A percentile compares a stretch with the other conserved stretches of the same genome.
Conservation (phyloP, 2,797 vertebrate species). For the Prionace glauca region DNA sequence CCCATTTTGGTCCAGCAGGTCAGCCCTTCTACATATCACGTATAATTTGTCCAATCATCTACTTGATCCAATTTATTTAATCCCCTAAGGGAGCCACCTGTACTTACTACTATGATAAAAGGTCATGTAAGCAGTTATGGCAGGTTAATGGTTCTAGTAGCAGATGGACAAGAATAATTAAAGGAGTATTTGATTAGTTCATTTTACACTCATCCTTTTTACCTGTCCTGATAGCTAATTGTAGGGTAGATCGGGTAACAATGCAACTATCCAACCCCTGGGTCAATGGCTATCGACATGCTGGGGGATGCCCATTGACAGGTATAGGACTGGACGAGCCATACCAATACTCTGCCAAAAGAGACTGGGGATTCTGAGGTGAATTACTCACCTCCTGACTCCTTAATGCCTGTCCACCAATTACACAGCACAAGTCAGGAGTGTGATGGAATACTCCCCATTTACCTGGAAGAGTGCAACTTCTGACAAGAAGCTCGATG, state of each 20-base stretch:
- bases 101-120: not conserved
- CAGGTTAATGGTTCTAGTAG: not conserved
- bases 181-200: not conserved
- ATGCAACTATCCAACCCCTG: not conserved
- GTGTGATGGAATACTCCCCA: too few species aligned
- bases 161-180: not conserved
- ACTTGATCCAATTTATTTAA: not conserved
- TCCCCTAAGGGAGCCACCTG: not conserved
- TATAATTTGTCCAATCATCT: not conserved
- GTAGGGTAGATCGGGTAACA: not conserved
- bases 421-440: too few species aligned
- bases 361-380: too few species aligned
- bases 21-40: not conserved
- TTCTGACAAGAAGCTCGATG: too few species aligned
- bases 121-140: not conserved
- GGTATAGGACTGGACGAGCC: too few species aligned
- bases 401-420: too few species aligned
- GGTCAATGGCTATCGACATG: not conserved
- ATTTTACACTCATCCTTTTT: not conserved
- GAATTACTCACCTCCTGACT: too few species aligned
- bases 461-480: too few species aligned
- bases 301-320: too few species aligned
- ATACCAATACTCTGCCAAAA: too few species aligned
- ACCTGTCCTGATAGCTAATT: not conserved
- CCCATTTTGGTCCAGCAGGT: not conserved